Evolutionary conservation across 2,113 vertebrate species (phyloP).

Genomic region (Trichechus manatus): DNA sequence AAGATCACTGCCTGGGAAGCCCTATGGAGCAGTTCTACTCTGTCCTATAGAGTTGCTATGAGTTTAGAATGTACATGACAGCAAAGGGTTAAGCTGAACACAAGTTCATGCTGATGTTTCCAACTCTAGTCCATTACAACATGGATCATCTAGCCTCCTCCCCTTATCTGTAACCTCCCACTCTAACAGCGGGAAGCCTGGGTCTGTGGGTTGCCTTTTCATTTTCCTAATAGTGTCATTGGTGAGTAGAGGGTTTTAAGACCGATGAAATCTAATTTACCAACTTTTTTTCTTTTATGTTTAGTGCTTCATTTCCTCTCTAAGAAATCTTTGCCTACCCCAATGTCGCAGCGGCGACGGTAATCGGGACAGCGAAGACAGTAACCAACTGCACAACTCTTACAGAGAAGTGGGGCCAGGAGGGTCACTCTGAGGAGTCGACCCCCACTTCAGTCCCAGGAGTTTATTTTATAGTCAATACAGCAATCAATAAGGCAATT

Average conservation of each 20-base stretch:
- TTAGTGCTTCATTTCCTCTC: constrained; percentile 1
- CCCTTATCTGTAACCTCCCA: neutral
- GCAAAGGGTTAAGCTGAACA: neutral
- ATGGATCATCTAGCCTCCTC: neutral
- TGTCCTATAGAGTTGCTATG: no score
- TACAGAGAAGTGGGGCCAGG: no score
- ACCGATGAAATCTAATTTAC: neutral
- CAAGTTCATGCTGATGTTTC: neutral
- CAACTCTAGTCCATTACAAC: neutral
- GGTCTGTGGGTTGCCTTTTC: neutral
- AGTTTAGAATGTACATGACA: no score
- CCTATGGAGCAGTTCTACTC: no score
- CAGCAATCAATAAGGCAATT: no score
- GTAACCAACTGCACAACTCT: no score
- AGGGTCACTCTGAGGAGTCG: no score
- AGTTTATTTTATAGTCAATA: no score
- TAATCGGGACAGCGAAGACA: no score
- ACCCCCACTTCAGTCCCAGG: no score
- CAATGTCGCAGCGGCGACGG: no score
- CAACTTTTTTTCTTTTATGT: neutral
- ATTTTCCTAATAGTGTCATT: neutral
- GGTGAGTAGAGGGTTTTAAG: neutral
- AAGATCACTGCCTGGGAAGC: neutral
- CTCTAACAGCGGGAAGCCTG: neutral
- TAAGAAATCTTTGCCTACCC: neutral